Evolutionary conservation across 2,797 vertebrate genomes (phyloP).

Genomic region (Coregonus sp.): DNA sequence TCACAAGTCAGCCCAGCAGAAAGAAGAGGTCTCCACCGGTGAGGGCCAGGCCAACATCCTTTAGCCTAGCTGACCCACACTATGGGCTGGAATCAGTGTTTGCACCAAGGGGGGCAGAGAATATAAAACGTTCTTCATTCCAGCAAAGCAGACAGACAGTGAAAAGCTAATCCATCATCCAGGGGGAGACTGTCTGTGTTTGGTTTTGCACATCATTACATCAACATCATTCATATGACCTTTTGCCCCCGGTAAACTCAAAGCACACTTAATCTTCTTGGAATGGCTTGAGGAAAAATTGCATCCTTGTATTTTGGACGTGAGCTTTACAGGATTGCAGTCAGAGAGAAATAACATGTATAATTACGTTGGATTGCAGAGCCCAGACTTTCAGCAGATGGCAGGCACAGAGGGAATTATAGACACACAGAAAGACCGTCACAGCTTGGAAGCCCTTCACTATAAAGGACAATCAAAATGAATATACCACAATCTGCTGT

Average conservation of each 20-base stretch:
- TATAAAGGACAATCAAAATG: conserved; percentile 17
- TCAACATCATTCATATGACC: conserved; percentile 34
- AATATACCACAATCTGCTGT: conserved; percentile 12
- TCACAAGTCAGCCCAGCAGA: conserved; percentile 67
- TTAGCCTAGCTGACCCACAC: background rate
- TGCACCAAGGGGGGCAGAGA: background rate
- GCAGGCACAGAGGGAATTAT: conserved; percentile 49
- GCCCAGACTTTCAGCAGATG: conserved; percentile 46
- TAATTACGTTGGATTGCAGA: conserved; percentile 50
- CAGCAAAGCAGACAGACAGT: background rate
- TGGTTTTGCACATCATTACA: background rate
- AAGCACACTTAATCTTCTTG: conserved; percentile 34
- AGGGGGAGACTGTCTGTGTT: background rate
- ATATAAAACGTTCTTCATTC: background rate
- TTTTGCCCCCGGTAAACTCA: conserved; percentile 31
- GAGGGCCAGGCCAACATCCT: conserved; percentile 27
- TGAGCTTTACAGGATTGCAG: conserved; percentile 30
- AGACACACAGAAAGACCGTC: conserved; percentile 40
- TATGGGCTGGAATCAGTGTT: background rate
- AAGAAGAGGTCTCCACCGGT: conserved; percentile 80
- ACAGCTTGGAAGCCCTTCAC: conserved; percentile 37
- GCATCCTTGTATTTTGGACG: conserved; percentile 13
- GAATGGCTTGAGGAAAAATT: conserved; percentile 30
- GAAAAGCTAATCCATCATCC: conserved; percentile 11
- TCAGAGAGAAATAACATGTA: conserved; percentile 43